A percentile compares a stretch with the other conserved stretches of the same genome.
Evolutionary conservation across 2,797 vertebrate species (phyloP).

Genomic region (Xiphophorus birchmanni): DNA sequence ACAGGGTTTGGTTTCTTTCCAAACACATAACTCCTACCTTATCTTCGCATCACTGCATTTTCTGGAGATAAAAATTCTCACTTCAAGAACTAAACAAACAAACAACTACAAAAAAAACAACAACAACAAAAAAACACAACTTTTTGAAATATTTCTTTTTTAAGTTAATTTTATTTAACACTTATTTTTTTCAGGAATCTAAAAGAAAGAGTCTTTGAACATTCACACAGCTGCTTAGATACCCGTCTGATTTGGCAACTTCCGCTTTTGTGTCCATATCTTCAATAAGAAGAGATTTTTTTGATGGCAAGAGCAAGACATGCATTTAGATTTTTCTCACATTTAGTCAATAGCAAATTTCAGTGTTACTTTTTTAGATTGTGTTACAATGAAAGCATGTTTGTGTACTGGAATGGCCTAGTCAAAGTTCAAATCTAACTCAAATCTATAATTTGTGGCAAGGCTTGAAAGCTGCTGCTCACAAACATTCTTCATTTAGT

Average conservation of each 20-base stretch:
- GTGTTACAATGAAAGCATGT: background rate
- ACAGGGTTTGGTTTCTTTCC: conserved; percentile 79
- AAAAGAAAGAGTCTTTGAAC: background rate
- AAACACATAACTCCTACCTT: conserved; percentile 63
- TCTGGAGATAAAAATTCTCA: background rate
- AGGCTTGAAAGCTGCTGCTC: background rate
- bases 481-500: background rate
- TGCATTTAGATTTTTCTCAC: background rate
- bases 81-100: background rate
- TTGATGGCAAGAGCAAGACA: background rate
- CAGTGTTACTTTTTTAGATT: too few species aligned
- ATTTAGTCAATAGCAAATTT: background rate
- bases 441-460: background rate
- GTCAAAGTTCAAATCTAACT: background rate
- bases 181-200: background rate
- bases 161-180: background rate
- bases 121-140: background rate
- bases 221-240: background rate
- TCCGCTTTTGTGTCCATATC: background rate
- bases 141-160: background rate
- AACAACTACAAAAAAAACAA: too few species aligned
- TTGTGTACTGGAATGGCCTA: background rate
- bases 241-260: background rate
- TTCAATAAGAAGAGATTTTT: background rate
- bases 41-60: conserved; percentile 6